phyloP scores from a whole-genome alignment of 2,797 vertebrate species.

The Trematocara caparti region DNA sequence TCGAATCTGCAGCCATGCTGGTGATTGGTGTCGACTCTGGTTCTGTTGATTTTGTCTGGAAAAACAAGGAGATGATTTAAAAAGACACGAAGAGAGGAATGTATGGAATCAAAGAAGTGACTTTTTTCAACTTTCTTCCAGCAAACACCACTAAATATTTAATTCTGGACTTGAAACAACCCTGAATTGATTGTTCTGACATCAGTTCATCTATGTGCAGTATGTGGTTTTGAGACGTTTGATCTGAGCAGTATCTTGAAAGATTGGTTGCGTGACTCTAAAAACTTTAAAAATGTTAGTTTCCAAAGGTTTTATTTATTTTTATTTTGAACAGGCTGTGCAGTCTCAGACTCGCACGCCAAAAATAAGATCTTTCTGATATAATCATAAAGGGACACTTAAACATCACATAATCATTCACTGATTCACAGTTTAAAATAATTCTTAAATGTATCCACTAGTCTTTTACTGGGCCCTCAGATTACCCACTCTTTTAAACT shows the following conservation, averaged over 20 bases:
- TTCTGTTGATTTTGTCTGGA: constrained; percentile 28
- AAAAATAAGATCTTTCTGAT: neutral
- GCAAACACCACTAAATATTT: neutral
- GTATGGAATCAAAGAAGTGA: neutral
- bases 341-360: neutral
- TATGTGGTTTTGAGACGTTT: neutral
- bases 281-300: neutral
- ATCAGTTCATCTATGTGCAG: neutral
- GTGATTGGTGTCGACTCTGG: constrained; percentile 8
- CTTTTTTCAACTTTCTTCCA: neutral
- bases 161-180: neutral
- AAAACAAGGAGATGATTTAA: neutral
- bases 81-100: neutral
- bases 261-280: neutral
- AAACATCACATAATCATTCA: neutral
- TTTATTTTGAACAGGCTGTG: neutral
- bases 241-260: neutral
- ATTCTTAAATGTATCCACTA: neutral
- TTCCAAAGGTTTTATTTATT: neutral
- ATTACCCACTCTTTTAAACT: neutral
- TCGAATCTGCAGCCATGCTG: constrained; percentile 9
- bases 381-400: neutral
- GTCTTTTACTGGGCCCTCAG: neutral
- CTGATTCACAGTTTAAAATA: neutral
- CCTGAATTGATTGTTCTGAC: neutral